Evolutionary conservation across 35 echinoderm and acorn worm species (phyloP), one percentile per base, ranked within the genome.

Genomic region (Heliocidaris erythrogramma): DNA sequence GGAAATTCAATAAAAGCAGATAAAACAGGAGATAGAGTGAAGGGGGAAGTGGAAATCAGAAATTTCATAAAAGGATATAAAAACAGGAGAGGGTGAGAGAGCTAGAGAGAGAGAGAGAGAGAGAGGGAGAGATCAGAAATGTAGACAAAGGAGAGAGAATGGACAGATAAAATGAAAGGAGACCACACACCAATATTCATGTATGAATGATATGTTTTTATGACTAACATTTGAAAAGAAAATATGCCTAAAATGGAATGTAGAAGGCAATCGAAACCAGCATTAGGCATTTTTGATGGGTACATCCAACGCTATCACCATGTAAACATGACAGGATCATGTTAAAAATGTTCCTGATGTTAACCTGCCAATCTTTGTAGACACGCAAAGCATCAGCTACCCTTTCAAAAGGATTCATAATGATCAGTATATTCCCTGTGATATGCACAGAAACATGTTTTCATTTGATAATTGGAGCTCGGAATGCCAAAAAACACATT

Each of bases 161-260:
- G 9, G 10, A 88, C 86, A 14, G 21, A 89, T 88, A 48, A 88
- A 88, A 21, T 48, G 13, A 35, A 48, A 42, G 29, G 14, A 13
- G 87, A 89, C 87, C 87, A 89, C 87, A 89, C 87, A 89, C 87
- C 12, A 12, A 47, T 78, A 78, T 78, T 78, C 21, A 78, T 48
- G 47, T 32, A 89, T 89, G 47, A 27, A 47, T 89, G 87, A 89
- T 89, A 89, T 32, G 87, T 89, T 86, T 89, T 89, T 47, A 89
- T 89, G 87, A 47, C 32, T 32, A 32, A 27, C 47, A 89, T 48
- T 89, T 89, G 87, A 89, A 78, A 21, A 78, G 65, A 21, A 78
- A 78, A 27, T 78, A 78, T 78, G 65, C 65, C 65, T 78, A 78
- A 78, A 78, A 78, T 78, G 65, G 65, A 78, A 78, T 78, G 65